Base-by-base conservation (phyloP, 2,797 vertebrate genomes). In the Neosilurus hyrtlii region DNA sequence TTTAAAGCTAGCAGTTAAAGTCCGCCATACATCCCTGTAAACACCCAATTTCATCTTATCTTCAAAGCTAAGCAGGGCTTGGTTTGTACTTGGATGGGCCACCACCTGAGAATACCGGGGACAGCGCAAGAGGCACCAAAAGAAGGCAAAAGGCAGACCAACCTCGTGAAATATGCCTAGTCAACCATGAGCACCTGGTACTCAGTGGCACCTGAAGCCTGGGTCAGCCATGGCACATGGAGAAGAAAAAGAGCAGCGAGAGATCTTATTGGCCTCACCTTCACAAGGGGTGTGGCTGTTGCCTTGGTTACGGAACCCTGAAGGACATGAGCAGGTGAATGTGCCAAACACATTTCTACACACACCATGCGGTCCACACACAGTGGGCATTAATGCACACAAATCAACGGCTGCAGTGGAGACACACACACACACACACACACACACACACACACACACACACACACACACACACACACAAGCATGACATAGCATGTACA, bases 311-410 rank as follows among this genome's bases (percentile, higher is more conserved):
- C 0, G 9, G 51, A 90, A 93, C 1, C 92, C 92, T 15, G 0
- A 1, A 0, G 4, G 43, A 66, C 93, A 93, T 26, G 0, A 82
- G 85, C 91, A 94, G 0, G 0, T 15, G 85, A 84, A 93, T 82
- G 9, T 84, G 24, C 91, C 92, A 2, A 82, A 77, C 24, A 0
- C 54, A 88, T 94, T 94, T 0, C 0, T 0, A 74, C 92, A 94
- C 0, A 0, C 0, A 11, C 84, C 80, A 9, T 2, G 0, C 0
- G 0, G 5, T 11, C 88, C 88, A 30, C 93, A 93, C 76, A 74
- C 35, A 54, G 71, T 54, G 15, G 56, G 63, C 24, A 3, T 14
- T 71, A 5, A 54, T 15, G 56, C 11, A 85, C 85, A 88, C 75
- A 80, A 72, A 84, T 86, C 51, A 77, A 75, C 18, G 65, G 82